These are phyloP conservation scores for Neocloeon triangulifer DNA, from an alignment of 1,140 invertebrate species.

Conservation along the genomic window DNA sequence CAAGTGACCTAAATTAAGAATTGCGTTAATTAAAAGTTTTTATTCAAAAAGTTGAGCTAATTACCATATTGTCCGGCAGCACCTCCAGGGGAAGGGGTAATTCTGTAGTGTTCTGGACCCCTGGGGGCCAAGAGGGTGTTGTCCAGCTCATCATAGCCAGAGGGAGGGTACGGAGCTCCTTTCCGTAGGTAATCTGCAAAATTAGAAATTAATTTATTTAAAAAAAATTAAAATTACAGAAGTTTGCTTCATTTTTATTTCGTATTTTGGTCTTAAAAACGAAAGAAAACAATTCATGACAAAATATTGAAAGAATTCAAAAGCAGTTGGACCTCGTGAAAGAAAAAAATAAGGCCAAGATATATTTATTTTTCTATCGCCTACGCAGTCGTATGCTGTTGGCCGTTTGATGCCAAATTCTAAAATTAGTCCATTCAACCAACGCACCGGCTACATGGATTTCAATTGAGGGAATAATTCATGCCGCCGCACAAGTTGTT, in stretches of 20 bases:
- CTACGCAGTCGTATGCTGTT: too few species aligned
- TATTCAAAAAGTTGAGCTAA: too few species aligned
- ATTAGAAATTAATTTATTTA: neutral
- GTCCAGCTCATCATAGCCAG: slow-evolving; percentile 40
- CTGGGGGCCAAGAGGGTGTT: slow-evolving; percentile 30
- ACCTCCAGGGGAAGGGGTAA: slow-evolving; percentile 41
- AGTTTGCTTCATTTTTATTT: too few species aligned
- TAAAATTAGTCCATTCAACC: neutral
- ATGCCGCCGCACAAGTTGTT: too few species aligned
- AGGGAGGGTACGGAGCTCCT: slow-evolving; percentile 25
- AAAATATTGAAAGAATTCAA: too few species aligned
- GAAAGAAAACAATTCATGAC: too few species aligned
- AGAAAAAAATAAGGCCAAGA: too few species aligned
- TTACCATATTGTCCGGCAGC: slow-evolving; percentile 36
- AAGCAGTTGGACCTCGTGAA: too few species aligned
- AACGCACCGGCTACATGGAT: neutral
- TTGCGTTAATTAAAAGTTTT: neutral
- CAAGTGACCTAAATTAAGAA: slow-evolving; percentile 18
- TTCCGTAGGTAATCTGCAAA: slow-evolving; percentile 27
- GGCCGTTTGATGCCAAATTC: neutral
- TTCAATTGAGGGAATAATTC: too few species aligned
- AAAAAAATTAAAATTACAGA: neutral
- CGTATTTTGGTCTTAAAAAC: too few species aligned
- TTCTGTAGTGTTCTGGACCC: slow-evolving; percentile 42
- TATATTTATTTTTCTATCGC: too few species aligned